Percentiles rank a stretch among this genome's conserved stretches.
phyloP scores from a whole-genome alignment of 1,140 invertebrate genomes.

The Vollenhovia emeryi region DNA sequence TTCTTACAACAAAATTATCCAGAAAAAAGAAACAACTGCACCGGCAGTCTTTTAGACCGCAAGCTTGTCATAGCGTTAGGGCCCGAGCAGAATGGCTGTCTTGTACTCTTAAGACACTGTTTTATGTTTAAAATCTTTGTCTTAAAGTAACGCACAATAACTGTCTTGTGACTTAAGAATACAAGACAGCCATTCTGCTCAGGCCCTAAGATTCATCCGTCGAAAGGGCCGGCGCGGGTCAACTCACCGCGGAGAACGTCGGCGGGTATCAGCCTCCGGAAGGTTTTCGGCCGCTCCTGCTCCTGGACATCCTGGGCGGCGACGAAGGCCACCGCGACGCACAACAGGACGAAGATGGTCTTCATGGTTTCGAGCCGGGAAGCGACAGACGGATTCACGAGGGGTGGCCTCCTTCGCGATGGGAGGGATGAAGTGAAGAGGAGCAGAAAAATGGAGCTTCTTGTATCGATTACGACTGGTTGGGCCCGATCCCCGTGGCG shows the following conservation, averaged over 20 bases:
- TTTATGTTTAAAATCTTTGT: too few species aligned
- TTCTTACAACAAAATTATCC: background rate
- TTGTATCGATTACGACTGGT: conserved; percentile 83
- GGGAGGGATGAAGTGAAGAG: conserved; percentile 36
- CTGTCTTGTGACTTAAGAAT: too few species aligned
- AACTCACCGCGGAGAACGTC: conserved; percentile 93
- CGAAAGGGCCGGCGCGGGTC: background rate
- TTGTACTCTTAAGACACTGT: too few species aligned
- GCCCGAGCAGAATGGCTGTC: too few species aligned
- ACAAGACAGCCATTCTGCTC: too few species aligned
- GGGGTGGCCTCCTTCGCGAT: background rate
- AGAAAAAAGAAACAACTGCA: background rate
- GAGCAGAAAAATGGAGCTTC: conserved; percentile 60
- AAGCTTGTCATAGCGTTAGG: too few species aligned
- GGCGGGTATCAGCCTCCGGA: conserved; percentile 92
- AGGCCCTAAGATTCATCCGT: background rate
- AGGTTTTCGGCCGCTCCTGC: conserved; percentile 88
- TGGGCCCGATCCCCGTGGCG: conserved; percentile 78
- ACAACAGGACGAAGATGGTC: conserved; percentile 83
- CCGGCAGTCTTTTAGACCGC: background rate
- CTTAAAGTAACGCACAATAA: too few species aligned
- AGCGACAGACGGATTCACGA: background rate
- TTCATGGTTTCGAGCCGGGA: conserved; percentile 80
- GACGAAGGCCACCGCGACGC: conserved; percentile 84
- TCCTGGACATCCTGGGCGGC: conserved; percentile 87